phyloP scores from a whole-genome alignment of 2,888 invertebrate genomes.

The Aspidapion aeneum region DNA sequence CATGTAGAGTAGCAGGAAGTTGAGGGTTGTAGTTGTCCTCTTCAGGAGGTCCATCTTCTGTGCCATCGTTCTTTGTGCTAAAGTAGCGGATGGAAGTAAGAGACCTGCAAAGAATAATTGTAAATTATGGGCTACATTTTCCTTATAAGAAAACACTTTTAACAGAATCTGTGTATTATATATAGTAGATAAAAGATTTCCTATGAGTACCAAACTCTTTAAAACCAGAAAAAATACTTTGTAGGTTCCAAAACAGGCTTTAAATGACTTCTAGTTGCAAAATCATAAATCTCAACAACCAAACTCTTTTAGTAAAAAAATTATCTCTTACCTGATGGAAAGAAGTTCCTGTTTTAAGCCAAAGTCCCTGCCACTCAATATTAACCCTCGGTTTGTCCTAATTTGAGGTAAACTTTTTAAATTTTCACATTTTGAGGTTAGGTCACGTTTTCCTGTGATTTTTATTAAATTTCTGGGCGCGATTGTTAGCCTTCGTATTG shows the following conservation, averaged over 20 bases:
- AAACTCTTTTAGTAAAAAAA: too few relatives aligned
- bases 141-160: too few relatives aligned
- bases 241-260: too few relatives aligned
- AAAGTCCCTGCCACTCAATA: not conserved
- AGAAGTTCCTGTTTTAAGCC: not conserved
- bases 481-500: constrained; percentile 10
- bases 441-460: not conserved
- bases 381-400: not conserved
- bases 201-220: not conserved
- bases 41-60: constrained; percentile 37
- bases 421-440: constrained; percentile 10
- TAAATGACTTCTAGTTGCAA: too few relatives aligned
- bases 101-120: constrained; percentile 4
- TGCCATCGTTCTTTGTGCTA: constrained; percentile 30
- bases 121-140: too few relatives aligned
- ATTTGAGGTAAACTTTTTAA: not conserved
- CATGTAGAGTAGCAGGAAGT: constrained; percentile 83
- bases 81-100: constrained; percentile 26
- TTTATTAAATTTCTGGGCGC: constrained; percentile 15
- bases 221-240: too few relatives aligned
- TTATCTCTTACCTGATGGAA: not conserved
- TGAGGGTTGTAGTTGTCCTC: constrained; percentile 52
- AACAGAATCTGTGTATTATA: too few relatives aligned
- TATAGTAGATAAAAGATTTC: too few relatives aligned
- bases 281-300: too few relatives aligned